Evolutionary conservation across 2,113 vertebrate genomes (phyloP), one percentile per base, ranked within the genome.

Genomic region (Rhea americana): DNA sequence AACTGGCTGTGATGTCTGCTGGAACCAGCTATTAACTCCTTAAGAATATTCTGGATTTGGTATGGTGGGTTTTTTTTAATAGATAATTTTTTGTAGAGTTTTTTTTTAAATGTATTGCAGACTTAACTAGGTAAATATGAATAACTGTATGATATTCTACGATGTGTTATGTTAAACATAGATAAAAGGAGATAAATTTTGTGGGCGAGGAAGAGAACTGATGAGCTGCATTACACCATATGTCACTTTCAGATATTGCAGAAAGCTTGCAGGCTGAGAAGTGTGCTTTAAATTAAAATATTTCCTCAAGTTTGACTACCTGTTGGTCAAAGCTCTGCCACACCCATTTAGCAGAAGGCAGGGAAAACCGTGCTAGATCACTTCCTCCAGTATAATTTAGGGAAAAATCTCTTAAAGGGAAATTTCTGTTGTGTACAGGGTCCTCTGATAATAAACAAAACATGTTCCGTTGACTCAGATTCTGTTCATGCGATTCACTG

Each of bases 81-180:
- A 35, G 35, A 35, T 35, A 35, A 35, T 35, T 35, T 35, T 35
- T 35, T 35, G 35, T 35, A 35, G 35, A 35, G 35, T 35, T 35
- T 35, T 35, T 35, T 89, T 81, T 74, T 2, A 35, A 35, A 71
- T 51, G 18, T 79, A 37, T 47, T 74, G 3, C 5, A 79, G 74
- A 14, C 9, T 51, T 94, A n/a, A 48, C 76, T 70, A 32, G 28
- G 47, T 87, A 32, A 85, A 65, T 74, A 24, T 7, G 6, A 87
- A 21, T 88, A 86, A 56, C 6, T 84, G 22, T 81, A 30, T 80
- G 81, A 43, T 61, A 32, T 77, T 47, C 21, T 87, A 41, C 3
- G 19, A 26, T 67, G 16, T 94, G 47, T 78, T 93, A 39, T 85
- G 82, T 95, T 92, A 83, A 86, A 80, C 68, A 26, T 74, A 73